These are phyloP conservation scores for Bradysia coprophila DNA, from an alignment of 1,140 invertebrate species.

Conservation along the genomic window DNA sequence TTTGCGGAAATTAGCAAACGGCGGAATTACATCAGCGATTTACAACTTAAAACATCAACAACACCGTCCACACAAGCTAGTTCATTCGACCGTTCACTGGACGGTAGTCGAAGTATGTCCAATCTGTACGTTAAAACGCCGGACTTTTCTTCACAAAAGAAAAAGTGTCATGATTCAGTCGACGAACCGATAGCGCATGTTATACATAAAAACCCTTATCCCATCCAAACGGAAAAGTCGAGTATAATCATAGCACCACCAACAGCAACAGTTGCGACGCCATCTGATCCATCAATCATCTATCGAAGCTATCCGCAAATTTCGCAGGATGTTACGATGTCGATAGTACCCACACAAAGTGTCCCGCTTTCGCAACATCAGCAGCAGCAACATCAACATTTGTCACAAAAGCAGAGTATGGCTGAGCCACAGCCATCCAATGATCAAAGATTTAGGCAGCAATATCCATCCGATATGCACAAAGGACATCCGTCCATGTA, in stretches of 20 bases:
- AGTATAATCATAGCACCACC: too few relatives aligned
- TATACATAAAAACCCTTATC: conserved; percentile 3
- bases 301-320: conserved; percentile 1
- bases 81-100: neutral
- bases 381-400: neutral
- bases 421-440: neutral
- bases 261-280: neutral
- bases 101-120: neutral
- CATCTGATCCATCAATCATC: neutral
- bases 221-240: neutral
- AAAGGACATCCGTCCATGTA: neutral
- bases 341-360: neutral
- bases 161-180: neutral
- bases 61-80: neutral
- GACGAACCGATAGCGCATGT: conserved; percentile 3
- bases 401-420: neutral
- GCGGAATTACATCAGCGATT: conserved; percentile 5
- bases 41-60: conserved; percentile 4
- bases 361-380: conserved; percentile 1
- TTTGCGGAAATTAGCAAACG: conserved; percentile 5
- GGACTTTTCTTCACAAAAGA: conserved; percentile 1
- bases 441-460: neutral
- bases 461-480: neutral
- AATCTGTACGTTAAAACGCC: conserved; percentile 1
- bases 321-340: conserved; percentile 2